Evolutionary conservation across 1,140 invertebrate genomes (phyloP).

Genomic region (Limonius californicus): DNA sequence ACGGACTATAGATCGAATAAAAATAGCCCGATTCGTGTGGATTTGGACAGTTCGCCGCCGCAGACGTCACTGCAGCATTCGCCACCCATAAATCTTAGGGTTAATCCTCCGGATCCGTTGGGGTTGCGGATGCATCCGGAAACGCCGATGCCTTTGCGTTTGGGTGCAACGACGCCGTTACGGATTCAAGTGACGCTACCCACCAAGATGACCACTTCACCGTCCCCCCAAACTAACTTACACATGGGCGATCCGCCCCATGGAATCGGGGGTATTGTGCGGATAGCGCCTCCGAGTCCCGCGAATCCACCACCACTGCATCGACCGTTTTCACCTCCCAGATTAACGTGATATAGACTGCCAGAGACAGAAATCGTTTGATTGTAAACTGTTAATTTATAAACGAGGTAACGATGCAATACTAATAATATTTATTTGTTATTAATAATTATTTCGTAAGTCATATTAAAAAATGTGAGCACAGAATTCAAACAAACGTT

Average conservation of each 20-base stretch:
- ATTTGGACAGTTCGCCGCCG: constrained; percentile 44
- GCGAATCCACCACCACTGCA: constrained; percentile 47
- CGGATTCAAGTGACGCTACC: constrained; percentile 49
- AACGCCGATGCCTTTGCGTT: constrained; percentile 41
- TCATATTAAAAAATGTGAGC: background rate
- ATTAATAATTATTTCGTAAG: constrained; percentile 2
- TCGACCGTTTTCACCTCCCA: constrained; percentile 52
- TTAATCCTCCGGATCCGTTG: constrained; percentile 27
- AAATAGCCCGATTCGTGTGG: constrained; percentile 38
- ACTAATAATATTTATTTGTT: constrained; percentile 14
- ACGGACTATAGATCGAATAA: constrained; percentile 30
- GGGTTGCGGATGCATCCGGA: constrained; percentile 31
- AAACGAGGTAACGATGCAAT: constrained; percentile 13
- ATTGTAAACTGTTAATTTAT: constrained; percentile 3
- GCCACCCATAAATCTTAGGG: constrained; percentile 45
- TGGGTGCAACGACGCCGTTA: constrained; percentile 41
- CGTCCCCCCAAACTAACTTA: constrained; percentile 36
- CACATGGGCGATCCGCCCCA: constrained; percentile 33
- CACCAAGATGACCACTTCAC: constrained; percentile 38
- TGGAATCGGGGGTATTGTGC: constrained; percentile 36
- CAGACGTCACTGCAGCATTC: constrained; percentile 46
- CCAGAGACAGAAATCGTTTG: background rate
- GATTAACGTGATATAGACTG: constrained; percentile 50
- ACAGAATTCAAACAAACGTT: constrained; percentile 17
- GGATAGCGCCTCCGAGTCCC: constrained; percentile 41